These are phyloP conservation scores for Castor canadensis DNA, from an alignment of 2,113 vertebrate genomes.

Conservation along the genomic window DNA sequence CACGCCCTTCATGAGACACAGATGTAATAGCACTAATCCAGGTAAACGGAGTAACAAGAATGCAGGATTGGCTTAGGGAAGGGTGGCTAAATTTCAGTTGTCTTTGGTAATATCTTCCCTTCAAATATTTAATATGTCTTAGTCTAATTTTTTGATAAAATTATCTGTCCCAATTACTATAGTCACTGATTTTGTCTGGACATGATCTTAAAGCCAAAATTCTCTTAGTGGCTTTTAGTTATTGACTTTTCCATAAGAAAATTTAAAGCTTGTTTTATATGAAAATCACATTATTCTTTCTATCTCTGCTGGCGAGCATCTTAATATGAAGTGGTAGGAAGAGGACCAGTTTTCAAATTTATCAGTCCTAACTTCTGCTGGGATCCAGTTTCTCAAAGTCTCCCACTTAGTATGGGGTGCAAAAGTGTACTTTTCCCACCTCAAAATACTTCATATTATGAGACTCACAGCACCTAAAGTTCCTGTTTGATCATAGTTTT, in stretches of 20 bases:
- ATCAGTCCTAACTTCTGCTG: neutral
- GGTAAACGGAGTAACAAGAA: neutral
- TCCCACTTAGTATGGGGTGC: neutral
- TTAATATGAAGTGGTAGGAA: neutral
- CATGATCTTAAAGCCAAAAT: neutral
- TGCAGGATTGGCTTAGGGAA: neutral
- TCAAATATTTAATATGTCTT: neutral
- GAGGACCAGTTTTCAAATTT: neutral
- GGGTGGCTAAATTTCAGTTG: neutral
- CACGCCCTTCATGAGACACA: neutral
- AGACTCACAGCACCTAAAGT: neutral
- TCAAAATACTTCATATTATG: neutral
- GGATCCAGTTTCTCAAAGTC: neutral
- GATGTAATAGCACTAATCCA: fast-evolving
- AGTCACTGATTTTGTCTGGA: neutral
- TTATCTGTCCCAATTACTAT: neutral
- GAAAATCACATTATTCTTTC: neutral
- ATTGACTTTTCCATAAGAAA: neutral
- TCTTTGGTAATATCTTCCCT: neutral
- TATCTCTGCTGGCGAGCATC: neutral
- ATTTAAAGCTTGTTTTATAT: neutral
- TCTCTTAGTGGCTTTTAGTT: neutral
- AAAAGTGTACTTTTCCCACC: neutral
- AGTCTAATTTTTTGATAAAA: neutral
- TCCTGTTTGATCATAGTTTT: neutral